These are phyloP conservation scores for Ptychadena robeensis DNA, from an alignment of 2,797 vertebrate genomes.

Conservation along the genomic window DNA sequence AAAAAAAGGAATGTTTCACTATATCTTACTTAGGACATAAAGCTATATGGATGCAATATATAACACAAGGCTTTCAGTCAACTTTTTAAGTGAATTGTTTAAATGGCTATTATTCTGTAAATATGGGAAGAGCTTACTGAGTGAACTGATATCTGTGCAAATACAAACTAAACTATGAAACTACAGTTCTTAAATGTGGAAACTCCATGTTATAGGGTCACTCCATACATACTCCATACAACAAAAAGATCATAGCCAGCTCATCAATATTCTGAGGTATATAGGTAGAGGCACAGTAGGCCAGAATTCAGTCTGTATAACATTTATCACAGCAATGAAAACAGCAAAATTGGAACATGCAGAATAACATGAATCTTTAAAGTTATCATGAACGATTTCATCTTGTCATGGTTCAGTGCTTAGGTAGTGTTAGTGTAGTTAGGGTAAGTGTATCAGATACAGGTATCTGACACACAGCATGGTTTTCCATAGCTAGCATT, in stretches of 20 bases:
- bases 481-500: background rate
- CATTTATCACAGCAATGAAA: background rate
- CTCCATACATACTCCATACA: no score
- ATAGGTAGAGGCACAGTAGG: no score
- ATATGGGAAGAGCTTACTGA: no score
- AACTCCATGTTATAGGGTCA: background rate
- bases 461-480: background rate
- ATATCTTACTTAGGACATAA: background rate
- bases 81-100: background rate
- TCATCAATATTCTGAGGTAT: no score
- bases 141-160: background rate
- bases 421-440: no score
- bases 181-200: background rate
- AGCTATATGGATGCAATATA: background rate
- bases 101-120: background rate
- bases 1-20: slow-evolving; percentile 53
- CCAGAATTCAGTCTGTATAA: background rate
- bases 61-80: background rate
- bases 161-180: background rate
- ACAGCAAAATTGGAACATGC: background rate
- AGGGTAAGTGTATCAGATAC: no score
- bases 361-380: background rate
- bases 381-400: background rate
- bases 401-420: background rate
- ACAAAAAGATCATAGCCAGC: background rate